These are phyloP conservation scores for Periplaneta americana DNA, from an alignment of 1,140 invertebrate genomes.

Conservation along the genomic window DNA sequence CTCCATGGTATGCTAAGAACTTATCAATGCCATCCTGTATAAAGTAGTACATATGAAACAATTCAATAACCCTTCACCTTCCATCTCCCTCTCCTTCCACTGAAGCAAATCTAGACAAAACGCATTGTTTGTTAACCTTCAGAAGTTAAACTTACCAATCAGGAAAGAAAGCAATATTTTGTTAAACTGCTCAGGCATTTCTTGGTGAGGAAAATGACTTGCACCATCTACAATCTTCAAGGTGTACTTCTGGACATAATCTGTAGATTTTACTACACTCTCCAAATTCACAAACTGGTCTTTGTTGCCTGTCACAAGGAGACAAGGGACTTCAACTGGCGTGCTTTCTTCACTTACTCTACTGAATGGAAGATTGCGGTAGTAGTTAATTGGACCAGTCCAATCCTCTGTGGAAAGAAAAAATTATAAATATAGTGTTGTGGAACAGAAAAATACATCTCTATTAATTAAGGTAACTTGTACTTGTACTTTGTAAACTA, in stretches of 20 bases:
- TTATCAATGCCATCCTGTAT: no score
- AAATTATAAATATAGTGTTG: neutral
- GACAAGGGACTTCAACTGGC: conserved; percentile 44
- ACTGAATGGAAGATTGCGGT: conserved; percentile 48
- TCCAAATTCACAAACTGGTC: conserved; percentile 53
- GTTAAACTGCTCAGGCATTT: conserved; percentile 62
- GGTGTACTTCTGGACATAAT: conserved; percentile 54
- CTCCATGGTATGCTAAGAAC: no score
- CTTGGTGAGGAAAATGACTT: conserved; percentile 74
- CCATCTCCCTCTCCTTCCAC: no score
- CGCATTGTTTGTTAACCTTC: no score
- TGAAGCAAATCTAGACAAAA: no score
- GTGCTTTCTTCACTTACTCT: conserved; percentile 33
- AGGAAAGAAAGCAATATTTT: conserved; percentile 60
- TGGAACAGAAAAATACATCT: neutral
- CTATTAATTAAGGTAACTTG: neutral
- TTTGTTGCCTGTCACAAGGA: conserved; percentile 62
- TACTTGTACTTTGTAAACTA: neutral
- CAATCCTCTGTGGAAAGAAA: conserved; percentile 52
- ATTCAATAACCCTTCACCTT: no score
- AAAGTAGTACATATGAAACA: no score
- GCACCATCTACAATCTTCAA: conserved; percentile 60
- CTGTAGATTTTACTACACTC: conserved; percentile 56
- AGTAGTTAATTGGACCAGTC: conserved; percentile 77
- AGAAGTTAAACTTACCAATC: conserved; percentile 42